phyloP scores from a whole-genome alignment of 53 echinoderm and acorn worm genomes.

The Temnopleurus reevesii region DNA sequence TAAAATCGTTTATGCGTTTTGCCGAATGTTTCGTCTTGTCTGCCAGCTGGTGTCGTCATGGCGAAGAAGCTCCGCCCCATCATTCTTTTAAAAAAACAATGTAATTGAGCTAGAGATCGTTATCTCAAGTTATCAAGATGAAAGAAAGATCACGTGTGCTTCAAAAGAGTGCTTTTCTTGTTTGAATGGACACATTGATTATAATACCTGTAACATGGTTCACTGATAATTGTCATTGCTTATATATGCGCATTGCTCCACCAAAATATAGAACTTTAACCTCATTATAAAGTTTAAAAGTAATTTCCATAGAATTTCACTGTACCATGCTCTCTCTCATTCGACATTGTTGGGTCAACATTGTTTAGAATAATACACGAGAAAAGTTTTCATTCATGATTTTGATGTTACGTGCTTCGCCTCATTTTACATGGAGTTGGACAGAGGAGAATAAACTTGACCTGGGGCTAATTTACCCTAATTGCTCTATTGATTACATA shows the following conservation, averaged over 20 bases:
- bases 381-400: too few species aligned
- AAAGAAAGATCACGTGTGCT: constrained; percentile 1
- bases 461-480: neutral
- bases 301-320: too few species aligned
- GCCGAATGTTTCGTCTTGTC: constrained; percentile 12
- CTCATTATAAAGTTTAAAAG: too few species aligned
- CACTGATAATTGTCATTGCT: neutral
- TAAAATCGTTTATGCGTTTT: neutral
- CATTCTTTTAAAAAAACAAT: constrained; percentile 14
- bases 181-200: neutral
- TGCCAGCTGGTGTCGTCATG: constrained; percentile 1
- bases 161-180: neutral
- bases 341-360: too few species aligned
- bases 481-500: neutral
- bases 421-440: too few species aligned
- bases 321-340: too few species aligned
- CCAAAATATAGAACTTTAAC: neutral
- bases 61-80: neutral
- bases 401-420: too few species aligned
- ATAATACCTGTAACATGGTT: neutral
- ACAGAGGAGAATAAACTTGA: too few species aligned
- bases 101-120: neutral
- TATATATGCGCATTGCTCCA: neutral
- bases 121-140: neutral
- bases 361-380: too few species aligned